Evolutionary conservation across 1,140 invertebrate species (phyloP).

Genomic region (Drosophila prosaltans): DNA sequence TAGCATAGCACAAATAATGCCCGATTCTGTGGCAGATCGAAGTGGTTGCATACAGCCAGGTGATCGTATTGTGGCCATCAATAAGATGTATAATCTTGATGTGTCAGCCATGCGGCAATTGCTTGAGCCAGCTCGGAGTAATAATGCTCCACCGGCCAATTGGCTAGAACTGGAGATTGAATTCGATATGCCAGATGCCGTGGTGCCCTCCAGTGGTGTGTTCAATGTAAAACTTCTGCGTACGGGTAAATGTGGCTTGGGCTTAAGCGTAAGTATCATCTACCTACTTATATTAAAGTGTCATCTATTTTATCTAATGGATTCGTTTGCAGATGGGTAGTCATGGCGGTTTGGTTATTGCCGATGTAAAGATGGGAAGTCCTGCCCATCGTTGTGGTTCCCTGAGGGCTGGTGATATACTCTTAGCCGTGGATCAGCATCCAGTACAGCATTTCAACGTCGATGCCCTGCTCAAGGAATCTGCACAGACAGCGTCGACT

Average conservation of each 20-base stretch:
- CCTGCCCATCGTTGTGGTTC: conserved; percentile 95
- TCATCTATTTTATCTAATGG: too few species aligned
- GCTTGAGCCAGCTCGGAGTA: conserved; percentile 50
- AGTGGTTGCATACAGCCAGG: conserved; percentile 92
- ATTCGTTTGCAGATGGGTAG: conserved; percentile 34
- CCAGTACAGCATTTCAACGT: conserved; percentile 88
- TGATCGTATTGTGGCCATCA: conserved; percentile 92
- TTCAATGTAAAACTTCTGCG: conserved; percentile 95
- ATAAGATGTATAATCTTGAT: conserved; percentile 87
- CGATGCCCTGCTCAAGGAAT: conserved; percentile 78
- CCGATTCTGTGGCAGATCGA: conserved; percentile 83
- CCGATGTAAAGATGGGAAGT: conserved; percentile 94
- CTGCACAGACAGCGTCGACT: neutral
- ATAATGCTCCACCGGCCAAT: conserved; percentile 47
- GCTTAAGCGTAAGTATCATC: conserved; percentile 90
- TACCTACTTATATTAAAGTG: too few species aligned
- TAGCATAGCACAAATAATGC: conserved; percentile 68
- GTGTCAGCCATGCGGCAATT: conserved; percentile 83
- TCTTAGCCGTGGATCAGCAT: conserved; percentile 94
- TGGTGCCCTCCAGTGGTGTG: conserved; percentile 94
- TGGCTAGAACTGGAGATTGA: conserved; percentile 90
- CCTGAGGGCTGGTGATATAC: conserved; percentile 92
- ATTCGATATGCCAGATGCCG: conserved; percentile 96
- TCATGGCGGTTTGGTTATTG: conserved; percentile 87
- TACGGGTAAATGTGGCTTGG: conserved; percentile 89